phyloP scores from a whole-genome alignment of 2,113 vertebrate genomes.

The Acanthisitta chloris region DNA sequence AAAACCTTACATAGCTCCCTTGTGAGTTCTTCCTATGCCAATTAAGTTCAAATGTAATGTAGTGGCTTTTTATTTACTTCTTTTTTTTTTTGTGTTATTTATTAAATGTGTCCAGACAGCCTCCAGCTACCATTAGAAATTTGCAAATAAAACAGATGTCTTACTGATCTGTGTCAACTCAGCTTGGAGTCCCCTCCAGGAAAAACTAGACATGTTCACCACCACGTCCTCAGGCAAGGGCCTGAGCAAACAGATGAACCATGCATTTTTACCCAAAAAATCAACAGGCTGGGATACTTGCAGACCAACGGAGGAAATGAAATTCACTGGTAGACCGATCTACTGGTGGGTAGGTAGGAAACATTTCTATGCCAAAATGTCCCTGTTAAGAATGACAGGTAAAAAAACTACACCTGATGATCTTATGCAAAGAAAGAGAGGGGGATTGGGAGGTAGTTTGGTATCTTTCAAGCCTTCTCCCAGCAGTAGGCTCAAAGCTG shows the following conservation, averaged over 20 bases:
- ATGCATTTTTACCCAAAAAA: background rate
- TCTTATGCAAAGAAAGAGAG: background rate
- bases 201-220: background rate
- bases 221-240: background rate
- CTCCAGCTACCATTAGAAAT: slow-evolving; percentile 1
- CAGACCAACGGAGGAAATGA: background rate
- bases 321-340: background rate
- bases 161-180: background rate
- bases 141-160: background rate
- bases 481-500: background rate
- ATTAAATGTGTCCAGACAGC: background rate
- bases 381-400: background rate
- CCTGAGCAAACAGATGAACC: background rate
- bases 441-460: background rate
- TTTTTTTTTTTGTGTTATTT: background rate
- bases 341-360: background rate
- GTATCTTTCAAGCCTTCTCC: background rate
- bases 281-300: background rate
- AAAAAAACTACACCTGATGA: background rate
- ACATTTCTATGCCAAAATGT: background rate
- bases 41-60: slow-evolving; percentile 4
- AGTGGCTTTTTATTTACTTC: background rate
- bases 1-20: background rate
- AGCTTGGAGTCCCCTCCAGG: background rate
- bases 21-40: background rate